A percentile compares a stretch with the other conserved stretches of the same genome.
phyloP scores from a whole-genome alignment of 2,888 invertebrate genomes.

The Napeogenes inachia region DNA sequence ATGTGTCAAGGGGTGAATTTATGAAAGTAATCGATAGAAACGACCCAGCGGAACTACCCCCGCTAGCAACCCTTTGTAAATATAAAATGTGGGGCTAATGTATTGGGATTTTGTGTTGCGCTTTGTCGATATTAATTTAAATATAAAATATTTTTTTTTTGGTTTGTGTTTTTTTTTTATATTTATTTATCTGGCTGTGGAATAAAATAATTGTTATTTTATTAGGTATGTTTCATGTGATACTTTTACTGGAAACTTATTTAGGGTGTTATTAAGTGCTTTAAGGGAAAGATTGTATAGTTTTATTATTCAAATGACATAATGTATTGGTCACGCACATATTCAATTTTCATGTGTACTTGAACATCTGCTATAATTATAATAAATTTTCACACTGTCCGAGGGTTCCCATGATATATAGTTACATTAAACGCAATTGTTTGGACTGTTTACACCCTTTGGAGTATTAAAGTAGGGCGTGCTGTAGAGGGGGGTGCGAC shows the following conservation, averaged over 20 bases:
- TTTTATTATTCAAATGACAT: background rate
- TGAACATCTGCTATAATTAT: constrained; percentile 1
- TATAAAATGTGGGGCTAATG: constrained; percentile 1
- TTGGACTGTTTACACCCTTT: background rate
- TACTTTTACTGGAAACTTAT: no score
- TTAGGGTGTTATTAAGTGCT: background rate
- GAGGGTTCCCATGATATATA: constrained; percentile 22
- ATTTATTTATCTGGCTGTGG: no score
- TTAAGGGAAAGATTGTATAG: background rate
- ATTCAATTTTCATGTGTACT: background rate
- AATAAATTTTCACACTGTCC: constrained; percentile 1
- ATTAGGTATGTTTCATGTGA: no score
- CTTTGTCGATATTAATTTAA: no score
- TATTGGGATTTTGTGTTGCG: no score
- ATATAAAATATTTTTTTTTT: no score
- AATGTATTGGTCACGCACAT: background rate
- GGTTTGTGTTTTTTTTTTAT: no score
- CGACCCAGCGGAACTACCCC: constrained; percentile 13
- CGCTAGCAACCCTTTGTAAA: constrained; percentile 22
- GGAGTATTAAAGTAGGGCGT: constrained; percentile 4
- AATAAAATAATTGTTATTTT: no score
- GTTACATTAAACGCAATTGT: constrained; percentile 18
- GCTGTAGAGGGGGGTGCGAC: constrained; percentile 7
- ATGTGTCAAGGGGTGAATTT: constrained; percentile 24
- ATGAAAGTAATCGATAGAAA: constrained; percentile 25